phyloP scores from a whole-genome alignment of 2,113 vertebrate species.

The Neolamprologus sp. region DNA sequence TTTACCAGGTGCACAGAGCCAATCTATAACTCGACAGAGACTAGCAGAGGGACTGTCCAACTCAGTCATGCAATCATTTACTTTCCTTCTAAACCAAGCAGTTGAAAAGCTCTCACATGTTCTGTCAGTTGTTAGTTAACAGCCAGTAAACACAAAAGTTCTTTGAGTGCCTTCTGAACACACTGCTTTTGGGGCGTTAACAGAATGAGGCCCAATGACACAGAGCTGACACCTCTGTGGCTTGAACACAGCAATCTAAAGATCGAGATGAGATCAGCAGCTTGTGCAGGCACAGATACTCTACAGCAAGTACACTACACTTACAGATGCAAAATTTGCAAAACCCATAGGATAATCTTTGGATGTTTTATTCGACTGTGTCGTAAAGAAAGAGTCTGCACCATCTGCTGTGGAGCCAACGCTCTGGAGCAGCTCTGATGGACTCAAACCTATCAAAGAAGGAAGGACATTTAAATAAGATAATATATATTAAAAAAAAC shows the following conservation, averaged over 20 bases:
- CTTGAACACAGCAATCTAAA: background rate
- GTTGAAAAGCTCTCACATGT: background rate
- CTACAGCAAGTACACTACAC: constrained; percentile 71
- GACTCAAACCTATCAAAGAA: constrained; percentile 78
- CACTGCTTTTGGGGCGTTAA: background rate
- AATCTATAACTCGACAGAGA: background rate
- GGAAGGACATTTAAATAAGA: constrained; percentile 39
- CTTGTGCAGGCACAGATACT: constrained; percentile 36
- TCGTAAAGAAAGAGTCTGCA: constrained; percentile 80
- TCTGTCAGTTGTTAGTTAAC: constrained; percentile 30
- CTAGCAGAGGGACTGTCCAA: background rate
- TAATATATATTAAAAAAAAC: fast-evolving
- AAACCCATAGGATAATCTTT: constrained; percentile 83
- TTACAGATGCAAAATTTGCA: constrained; percentile 89
- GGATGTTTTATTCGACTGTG: constrained; percentile 79
- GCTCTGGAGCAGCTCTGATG: constrained; percentile 77
- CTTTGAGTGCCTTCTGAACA: background rate
- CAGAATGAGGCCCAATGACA: background rate
- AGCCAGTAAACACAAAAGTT: background rate
- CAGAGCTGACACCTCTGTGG: background rate
- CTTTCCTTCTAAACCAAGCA: background rate
- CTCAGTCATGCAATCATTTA: constrained; percentile 3
- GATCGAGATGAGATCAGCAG: constrained; percentile 1
- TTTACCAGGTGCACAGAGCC: background rate
- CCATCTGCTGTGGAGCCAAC: constrained; percentile 80